These are phyloP conservation scores for Hirundo rustica DNA, from an alignment of 2,797 vertebrate species.

Conservation along the genomic window DNA sequence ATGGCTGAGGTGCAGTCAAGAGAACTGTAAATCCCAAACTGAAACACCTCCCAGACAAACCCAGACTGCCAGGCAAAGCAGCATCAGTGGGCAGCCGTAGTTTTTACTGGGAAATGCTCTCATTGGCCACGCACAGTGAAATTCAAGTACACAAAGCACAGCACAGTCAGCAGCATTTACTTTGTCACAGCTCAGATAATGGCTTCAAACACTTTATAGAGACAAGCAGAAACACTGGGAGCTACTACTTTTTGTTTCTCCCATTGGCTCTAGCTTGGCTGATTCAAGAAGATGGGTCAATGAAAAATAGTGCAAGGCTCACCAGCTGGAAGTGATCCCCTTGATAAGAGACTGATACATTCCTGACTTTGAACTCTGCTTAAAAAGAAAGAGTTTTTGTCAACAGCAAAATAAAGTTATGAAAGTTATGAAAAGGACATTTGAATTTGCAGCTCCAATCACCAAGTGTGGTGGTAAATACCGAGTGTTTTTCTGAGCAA, in stretches of 20 bases:
- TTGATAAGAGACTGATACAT: background rate
- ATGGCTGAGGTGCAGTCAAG: background rate
- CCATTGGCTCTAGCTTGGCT: background rate
- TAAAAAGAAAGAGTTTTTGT: background rate
- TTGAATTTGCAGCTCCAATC: background rate
- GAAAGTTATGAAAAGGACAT: background rate
- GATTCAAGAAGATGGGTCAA: background rate
- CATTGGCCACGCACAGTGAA: background rate
- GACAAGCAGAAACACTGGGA: background rate
- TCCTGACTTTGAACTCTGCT: background rate
- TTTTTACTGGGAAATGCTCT: background rate
- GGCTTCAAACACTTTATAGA: background rate
- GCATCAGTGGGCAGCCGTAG: background rate
- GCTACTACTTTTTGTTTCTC: background rate
- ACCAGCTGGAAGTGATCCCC: background rate
- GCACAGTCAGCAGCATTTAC: background rate
- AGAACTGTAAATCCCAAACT: background rate
- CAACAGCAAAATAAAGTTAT: background rate
- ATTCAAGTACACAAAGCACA: background rate
- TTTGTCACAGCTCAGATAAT: background rate
- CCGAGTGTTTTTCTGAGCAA: background rate
- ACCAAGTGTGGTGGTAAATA: background rate
- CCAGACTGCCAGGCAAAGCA: background rate
- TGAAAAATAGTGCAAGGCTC: background rate
- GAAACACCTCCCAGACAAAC: background rate